Percentiles rank a stretch among this genome's conserved stretches.
These are phyloP conservation scores for Lasioglossum pauxillum DNA, from an alignment of 2,888 invertebrate species.

Conservation along the genomic window DNA sequence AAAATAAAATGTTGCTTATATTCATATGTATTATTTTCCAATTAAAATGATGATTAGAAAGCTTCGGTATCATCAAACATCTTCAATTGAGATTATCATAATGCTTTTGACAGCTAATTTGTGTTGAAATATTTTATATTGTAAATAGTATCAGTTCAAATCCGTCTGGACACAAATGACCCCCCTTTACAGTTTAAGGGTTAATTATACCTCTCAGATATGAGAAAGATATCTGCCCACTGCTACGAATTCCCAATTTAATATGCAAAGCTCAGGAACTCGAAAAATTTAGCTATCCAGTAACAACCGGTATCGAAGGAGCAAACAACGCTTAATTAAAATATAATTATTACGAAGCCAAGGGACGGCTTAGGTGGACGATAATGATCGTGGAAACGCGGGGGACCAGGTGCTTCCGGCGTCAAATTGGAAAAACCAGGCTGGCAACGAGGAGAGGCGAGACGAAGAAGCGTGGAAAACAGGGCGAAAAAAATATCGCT, in stretches of 20 bases:
- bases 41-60: too few relatives aligned
- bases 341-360: background rate
- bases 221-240: background rate
- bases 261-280: background rate
- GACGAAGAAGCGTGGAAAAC: slow-evolving; percentile 7
- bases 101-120: too few relatives aligned
- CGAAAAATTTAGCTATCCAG: background rate
- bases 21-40: background rate
- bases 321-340: background rate
- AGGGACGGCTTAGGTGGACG: slow-evolving; percentile 19
- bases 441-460: background rate
- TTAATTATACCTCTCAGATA: background rate
- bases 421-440: slow-evolving; percentile 1
- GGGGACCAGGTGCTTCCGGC: slow-evolving; percentile 23
- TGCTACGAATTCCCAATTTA: background rate
- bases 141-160: background rate
- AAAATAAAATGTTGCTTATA: background rate
- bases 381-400: slow-evolving; percentile 33
- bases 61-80: background rate
- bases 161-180: background rate
- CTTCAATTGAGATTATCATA: background rate
- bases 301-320: background rate
- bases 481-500: slow-evolving; percentile 36
- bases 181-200: background rate
- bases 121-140: background rate